These are phyloP conservation scores for Drosophila nebulosa DNA, from an alignment of 1,140 invertebrate species.

Conservation along the genomic window DNA sequence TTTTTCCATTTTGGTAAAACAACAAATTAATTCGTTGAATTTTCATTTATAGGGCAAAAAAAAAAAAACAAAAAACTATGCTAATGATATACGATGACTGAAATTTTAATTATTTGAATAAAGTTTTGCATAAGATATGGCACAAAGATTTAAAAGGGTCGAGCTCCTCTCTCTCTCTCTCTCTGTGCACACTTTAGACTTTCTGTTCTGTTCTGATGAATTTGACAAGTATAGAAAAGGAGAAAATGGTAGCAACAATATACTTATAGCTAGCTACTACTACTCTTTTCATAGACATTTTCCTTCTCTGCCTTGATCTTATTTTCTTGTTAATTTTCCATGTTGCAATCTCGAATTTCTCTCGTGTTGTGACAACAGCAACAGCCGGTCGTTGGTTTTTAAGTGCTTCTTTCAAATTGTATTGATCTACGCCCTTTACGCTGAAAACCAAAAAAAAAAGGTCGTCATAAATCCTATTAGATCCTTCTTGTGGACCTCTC, in stretches of 20 bases:
- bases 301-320: neutral
- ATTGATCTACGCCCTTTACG: conserved; percentile 8
- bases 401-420: conserved; percentile 4
- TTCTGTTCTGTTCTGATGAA: neutral
- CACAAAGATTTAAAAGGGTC: neutral
- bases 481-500: conserved; percentile 1
- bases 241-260: neutral
- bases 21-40: conserved; percentile 75
- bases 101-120: conserved; percentile 72
- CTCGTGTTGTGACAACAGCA: neutral
- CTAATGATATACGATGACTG: conserved; percentile 69
- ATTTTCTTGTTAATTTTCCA: conserved; percentile 2
- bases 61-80: conserved; percentile 50
- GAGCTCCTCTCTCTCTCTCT: neutral
- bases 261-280: neutral
- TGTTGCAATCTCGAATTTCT: conserved; percentile 6
- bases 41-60: conserved; percentile 13
- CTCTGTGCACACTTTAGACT: neutral
- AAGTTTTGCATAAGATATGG: conserved; percentile 28
- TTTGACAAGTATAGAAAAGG: neutral
- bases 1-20: conserved; percentile 36
- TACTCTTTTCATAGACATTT: neutral
- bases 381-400: conserved; percentile 1
- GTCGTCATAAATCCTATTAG: conserved; percentile 9
- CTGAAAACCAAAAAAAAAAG: neutral